phyloP scores from a whole-genome alignment of 2,113 vertebrate genomes.

The Oreotragus oreotragus region DNA sequence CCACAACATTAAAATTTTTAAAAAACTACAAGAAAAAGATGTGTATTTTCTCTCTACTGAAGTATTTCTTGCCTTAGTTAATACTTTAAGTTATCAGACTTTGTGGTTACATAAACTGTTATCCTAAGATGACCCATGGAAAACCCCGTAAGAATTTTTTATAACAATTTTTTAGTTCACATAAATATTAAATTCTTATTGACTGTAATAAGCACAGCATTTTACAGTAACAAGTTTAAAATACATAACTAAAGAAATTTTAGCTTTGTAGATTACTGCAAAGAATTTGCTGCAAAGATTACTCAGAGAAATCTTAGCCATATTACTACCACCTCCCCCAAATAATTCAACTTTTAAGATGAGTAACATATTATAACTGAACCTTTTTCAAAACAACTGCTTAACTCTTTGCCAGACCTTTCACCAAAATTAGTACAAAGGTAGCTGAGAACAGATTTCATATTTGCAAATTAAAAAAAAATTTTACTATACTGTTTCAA shows the following conservation, averaged over 20 bases:
- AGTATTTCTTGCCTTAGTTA: neutral
- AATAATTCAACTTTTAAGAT: neutral
- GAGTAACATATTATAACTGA: neutral
- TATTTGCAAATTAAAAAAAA: neutral
- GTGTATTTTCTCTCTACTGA: neutral
- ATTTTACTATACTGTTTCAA: neutral
- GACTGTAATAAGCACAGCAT: neutral
- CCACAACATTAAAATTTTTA: neutral
- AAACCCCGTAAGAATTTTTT: neutral
- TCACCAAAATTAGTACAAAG: neutral
- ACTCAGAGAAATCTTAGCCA: neutral
- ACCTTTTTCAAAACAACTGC: neutral
- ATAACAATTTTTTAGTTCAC: neutral
- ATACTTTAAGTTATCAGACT: neutral
- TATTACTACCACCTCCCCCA: neutral
- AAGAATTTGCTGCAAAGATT: neutral
- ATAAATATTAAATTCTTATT: neutral
- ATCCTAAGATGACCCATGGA: neutral
- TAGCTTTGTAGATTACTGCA: neutral
- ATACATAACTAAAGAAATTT: neutral
- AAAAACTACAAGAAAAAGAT: neutral
- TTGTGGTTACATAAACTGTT: neutral
- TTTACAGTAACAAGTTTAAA: neutral
- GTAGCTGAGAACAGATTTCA: neutral
- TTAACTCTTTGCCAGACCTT: neutral